A percentile compares a stretch with the other conserved stretches of the same genome.
These are phyloP conservation scores for Lasiommata megera DNA, from an alignment of 2,888 invertebrate genomes.

Conservation along the genomic window DNA sequence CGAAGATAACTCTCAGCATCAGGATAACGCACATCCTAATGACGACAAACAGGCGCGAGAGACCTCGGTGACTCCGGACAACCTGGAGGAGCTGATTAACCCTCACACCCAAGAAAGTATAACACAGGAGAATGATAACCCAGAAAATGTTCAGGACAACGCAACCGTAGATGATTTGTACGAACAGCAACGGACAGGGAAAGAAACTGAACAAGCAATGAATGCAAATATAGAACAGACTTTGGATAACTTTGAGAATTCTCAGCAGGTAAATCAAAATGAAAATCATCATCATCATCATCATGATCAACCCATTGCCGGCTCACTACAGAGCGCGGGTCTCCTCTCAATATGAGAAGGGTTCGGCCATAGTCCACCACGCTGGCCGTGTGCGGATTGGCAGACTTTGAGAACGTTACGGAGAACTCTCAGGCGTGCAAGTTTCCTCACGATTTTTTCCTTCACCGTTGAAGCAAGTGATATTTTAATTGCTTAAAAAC, in stretches of 20 bases:
- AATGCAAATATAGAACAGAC: slow-evolving; percentile 53
- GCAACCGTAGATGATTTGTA: neutral
- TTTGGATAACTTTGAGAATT: slow-evolving; percentile 50
- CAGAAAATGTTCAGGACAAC: neutral
- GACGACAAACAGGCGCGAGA: neutral
- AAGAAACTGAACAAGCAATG: neutral
- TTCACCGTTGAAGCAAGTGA: no score
- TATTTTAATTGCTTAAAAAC: no score
- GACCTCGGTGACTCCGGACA: neutral
- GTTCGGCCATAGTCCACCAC: no score
- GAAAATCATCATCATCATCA: no score
- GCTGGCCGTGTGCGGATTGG: no score
- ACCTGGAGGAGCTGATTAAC: neutral
- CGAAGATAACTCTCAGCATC: neutral
- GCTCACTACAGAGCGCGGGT: no score
- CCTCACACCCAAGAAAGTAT: neutral
- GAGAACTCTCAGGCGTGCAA: no score
- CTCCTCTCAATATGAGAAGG: no score
- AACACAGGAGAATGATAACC: neutral
- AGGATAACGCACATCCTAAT: neutral
- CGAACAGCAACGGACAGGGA: neutral
- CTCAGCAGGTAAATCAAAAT: slow-evolving; percentile 29
- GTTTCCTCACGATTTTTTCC: no score
- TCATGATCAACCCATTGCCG: no score
- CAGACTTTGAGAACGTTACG: no score